A percentile compares a stretch with the other conserved stretches of the same genome.
phyloP scores from a whole-genome alignment of 2,113 vertebrate genomes.

The Plecotus auritus region DNA sequence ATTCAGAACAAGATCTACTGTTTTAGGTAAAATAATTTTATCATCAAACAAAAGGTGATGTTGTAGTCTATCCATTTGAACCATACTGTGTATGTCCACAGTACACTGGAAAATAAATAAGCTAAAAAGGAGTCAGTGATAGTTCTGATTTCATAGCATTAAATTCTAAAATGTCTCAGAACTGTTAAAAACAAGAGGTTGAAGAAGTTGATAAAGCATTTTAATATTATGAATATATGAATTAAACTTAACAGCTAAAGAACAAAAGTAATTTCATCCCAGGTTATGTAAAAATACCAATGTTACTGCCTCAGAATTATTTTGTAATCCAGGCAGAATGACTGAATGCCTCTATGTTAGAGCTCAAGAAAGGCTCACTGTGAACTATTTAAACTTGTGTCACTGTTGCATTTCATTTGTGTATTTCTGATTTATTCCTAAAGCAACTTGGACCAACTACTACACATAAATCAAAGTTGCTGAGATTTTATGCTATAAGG shows the following conservation, averaged over 20 bases:
- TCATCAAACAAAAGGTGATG: conserved; percentile 35
- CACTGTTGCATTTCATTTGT: background rate
- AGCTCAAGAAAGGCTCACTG: background rate
- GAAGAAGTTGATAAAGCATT: conserved; percentile 53
- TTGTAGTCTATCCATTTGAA: background rate
- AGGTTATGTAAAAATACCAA: conserved; percentile 24
- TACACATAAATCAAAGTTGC: background rate
- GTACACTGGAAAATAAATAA: background rate
- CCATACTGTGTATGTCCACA: background rate
- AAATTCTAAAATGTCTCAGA: conserved; percentile 24
- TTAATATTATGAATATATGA: conserved; percentile 54
- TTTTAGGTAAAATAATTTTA: conserved; percentile 51
- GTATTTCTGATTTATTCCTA: background rate
- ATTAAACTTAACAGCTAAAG: conserved; percentile 27
- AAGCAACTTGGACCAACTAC: background rate
- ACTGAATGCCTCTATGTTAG: background rate
- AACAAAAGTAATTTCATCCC: background rate
- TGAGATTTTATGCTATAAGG: background rate
- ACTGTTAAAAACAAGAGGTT: conserved; percentile 58
- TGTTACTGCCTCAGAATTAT: background rate
- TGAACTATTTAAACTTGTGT: background rate
- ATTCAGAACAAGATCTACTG: conserved; percentile 23
- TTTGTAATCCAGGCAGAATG: background rate
- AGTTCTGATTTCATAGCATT: conserved; percentile 16
- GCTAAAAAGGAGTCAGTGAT: conserved; percentile 14